Evolutionary conservation across 2,113 vertebrate species (phyloP).

Genomic region (Labeo catla): DNA sequence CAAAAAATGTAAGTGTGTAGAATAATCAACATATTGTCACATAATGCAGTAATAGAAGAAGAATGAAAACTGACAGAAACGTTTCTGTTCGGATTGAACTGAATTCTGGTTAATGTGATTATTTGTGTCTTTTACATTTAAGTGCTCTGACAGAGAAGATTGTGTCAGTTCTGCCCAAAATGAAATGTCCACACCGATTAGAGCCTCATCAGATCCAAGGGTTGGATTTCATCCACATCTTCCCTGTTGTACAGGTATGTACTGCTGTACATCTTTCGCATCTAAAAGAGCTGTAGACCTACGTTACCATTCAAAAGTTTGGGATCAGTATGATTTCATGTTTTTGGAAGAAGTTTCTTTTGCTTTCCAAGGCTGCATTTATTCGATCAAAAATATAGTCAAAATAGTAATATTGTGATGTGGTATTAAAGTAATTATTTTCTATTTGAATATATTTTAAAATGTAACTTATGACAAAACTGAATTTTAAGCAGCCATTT

Average conservation of each 20-base stretch:
- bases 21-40: not conserved
- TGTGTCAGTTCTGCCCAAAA: constrained; percentile 93
- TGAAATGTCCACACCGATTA: constrained; percentile 96
- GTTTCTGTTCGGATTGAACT: not conserved
- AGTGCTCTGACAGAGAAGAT: constrained; percentile 98
- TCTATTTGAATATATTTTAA: not conserved
- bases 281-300: not conserved
- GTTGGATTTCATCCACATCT: constrained; percentile 98
- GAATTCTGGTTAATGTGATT: not conserved
- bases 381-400: not conserved
- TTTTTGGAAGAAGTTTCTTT: not conserved
- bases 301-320: too few species aligned
- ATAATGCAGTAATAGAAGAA: not conserved
- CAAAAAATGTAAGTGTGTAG: constrained; percentile 91
- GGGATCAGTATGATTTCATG: not conserved
- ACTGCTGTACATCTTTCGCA: not conserved
- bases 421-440: not conserved
- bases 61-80: not conserved
- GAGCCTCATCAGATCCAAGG: constrained; percentile 99
- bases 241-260: constrained; percentile 93
- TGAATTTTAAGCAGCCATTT: not conserved
- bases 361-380: not conserved
- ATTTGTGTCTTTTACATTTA: constrained; percentile 23
- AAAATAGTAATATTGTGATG: not conserved
- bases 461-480: not conserved